A percentile compares a stretch with the other conserved stretches of the same genome.
These are phyloP conservation scores for Actinia tenebrosa DNA, from an alignment of 64 coral and sea anemone genomes.

Conservation along the genomic window DNA sequence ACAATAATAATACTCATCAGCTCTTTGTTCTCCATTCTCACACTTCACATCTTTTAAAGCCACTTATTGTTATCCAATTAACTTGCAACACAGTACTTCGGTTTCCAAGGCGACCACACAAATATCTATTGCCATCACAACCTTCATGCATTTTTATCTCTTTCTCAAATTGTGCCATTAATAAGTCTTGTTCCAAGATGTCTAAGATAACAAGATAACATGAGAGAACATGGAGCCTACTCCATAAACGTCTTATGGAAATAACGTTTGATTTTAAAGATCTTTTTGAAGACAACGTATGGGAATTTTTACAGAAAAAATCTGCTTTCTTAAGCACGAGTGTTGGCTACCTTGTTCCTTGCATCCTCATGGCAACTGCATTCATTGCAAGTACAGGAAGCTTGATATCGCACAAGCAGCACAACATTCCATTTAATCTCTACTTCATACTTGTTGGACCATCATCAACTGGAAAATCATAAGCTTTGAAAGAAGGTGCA, in stretches of 20 bases:
- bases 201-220: conserved; percentile 20
- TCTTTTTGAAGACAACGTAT: conserved; percentile 7
- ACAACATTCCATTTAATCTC: neutral
- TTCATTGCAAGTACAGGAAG: neutral
- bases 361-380: neutral
- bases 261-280: conserved; percentile 24
- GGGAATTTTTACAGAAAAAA: conserved; percentile 27
- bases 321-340: conserved; percentile 5
- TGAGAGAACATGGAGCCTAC: conserved; percentile 40
- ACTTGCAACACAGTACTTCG: no score
- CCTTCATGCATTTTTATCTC: no score
- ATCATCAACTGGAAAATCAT: conserved; percentile 24
- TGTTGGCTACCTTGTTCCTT: neutral
- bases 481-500: conserved; percentile 28
- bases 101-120: no score
- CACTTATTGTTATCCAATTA: no score
- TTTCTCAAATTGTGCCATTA: neutral
- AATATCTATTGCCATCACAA: no score
- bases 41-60: no score
- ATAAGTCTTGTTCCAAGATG: conserved; percentile 22
- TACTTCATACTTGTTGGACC: conserved; percentile 7
- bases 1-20: no score
- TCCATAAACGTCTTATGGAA: conserved; percentile 36
- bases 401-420: neutral
- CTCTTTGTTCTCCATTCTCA: no score